Conservation (phyloP, 2,113 vertebrate genomes). For the Scortum barcoo region DNA sequence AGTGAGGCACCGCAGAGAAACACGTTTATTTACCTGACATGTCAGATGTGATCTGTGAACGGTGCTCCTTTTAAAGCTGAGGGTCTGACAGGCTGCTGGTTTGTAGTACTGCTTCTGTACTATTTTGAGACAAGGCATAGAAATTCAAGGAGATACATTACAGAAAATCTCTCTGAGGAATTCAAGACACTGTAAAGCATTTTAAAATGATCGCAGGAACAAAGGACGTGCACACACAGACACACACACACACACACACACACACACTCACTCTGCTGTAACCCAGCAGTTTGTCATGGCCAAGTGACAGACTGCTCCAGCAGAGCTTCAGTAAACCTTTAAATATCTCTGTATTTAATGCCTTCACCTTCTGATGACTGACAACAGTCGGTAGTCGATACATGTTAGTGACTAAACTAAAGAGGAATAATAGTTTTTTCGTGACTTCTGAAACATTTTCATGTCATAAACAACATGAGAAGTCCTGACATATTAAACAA, state of each 20-base stretch:
- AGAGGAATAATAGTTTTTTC: background rate
- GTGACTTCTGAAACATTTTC: no score
- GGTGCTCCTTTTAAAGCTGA: background rate
- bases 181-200: constrained; percentile 23
- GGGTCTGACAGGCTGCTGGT: constrained; percentile 9
- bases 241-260: no score
- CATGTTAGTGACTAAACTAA: background rate
- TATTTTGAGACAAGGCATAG: constrained; percentile 73
- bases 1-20: constrained; percentile 61
- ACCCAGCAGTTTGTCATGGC: background rate
- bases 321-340: background rate
- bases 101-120: constrained; percentile 41
- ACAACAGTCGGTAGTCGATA: background rate
- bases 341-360: background rate
- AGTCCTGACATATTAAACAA: background rate
- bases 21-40: constrained; percentile 29
- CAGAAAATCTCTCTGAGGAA: constrained; percentile 54
- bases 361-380: background rate
- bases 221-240: constrained; percentile 15
- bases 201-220: constrained; percentile 29
- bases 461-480: background rate
- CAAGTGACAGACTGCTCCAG: background rate
- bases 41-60: constrained; percentile 8
- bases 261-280: background rate
- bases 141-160: constrained; percentile 64